Conservation (phyloP, 2,797 vertebrate species). For the Chiloscyllium punctatum region DNA sequence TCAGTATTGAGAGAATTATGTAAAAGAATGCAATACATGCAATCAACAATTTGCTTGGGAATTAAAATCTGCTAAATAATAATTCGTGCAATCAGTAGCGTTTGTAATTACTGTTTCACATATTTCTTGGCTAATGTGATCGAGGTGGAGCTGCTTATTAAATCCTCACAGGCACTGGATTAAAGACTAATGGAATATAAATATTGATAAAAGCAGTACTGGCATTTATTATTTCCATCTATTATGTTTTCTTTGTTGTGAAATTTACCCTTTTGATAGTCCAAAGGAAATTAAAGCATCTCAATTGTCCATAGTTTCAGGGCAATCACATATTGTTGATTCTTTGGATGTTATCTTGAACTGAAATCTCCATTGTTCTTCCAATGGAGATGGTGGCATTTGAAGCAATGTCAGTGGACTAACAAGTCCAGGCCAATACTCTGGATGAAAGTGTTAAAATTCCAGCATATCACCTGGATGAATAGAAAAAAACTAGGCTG, state of each 20-base stretch:
- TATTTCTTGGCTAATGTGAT: constrained; percentile 1
- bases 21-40: neutral
- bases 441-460: no score
- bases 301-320: neutral
- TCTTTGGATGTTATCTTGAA: neutral
- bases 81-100: neutral
- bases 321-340: neutral
- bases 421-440: no score
- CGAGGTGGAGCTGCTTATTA: constrained; percentile 12
- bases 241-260: no score
- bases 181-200: neutral
- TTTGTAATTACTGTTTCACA: constrained; percentile 26
- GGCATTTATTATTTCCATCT: neutral
- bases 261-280: neutral
- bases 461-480: no score
- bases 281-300: neutral
- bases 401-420: no score
- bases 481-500: no score
- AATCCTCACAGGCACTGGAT: neutral
- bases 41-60: neutral
- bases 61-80: neutral
- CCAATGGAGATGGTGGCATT: neutral
- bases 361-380: neutral
- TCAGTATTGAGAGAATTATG: neutral
- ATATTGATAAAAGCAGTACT: neutral